Base-by-base conservation (phyloP, 2,113 vertebrate species). In the Lota lota region DNA sequence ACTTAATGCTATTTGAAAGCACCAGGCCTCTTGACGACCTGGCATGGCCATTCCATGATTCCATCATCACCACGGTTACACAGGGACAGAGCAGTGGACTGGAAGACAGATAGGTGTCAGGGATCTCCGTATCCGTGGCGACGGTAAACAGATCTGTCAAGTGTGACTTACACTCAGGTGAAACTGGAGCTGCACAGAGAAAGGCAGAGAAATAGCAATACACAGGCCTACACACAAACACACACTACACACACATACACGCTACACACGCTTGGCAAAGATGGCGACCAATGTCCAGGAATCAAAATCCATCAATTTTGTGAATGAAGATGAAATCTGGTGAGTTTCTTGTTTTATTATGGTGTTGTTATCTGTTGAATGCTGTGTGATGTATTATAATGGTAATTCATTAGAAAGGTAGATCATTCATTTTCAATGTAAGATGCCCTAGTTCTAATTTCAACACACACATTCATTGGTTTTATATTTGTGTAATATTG, bases 261-360 rank as follows among this genome's bases (percentile, higher is more conserved):
- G 22, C 33, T 28, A 63, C n/a, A 36, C 33, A 1, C 16, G 24
- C 51, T 20, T 47, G 64, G 74, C 70, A 75, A 40, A 80, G 74
- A 88, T 88, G 89, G 82, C 77, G 36, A 72, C 79, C 3, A 19
- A 69, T 8, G 76, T 67, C 67, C 62, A 14, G 71, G 53, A 69
- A 62, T 73, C 75, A 54, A 64, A 85, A 33, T 57, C 74, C 6
- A 3, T 72, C 63, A 88, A 87, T 79, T 74, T 75, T 66, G 88
- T 90, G 36, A 83, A 84, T 79, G 86, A 76, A 0, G 88, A 91
- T 76, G 77, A 91, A 87, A 89, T 90, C 79, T 91, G 89, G 89
- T 90, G 85, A 88, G 77, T 16, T 7, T 4, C 1, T 17, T 21
- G 2, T 15, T 22, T 11, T 61, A 22, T 61, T 11, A 24, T 61